Evolutionary conservation across 2,888 invertebrate species (phyloP), one percentile per base, ranked within the genome.

Genomic region (Cryptophagus acutangulus): DNA sequence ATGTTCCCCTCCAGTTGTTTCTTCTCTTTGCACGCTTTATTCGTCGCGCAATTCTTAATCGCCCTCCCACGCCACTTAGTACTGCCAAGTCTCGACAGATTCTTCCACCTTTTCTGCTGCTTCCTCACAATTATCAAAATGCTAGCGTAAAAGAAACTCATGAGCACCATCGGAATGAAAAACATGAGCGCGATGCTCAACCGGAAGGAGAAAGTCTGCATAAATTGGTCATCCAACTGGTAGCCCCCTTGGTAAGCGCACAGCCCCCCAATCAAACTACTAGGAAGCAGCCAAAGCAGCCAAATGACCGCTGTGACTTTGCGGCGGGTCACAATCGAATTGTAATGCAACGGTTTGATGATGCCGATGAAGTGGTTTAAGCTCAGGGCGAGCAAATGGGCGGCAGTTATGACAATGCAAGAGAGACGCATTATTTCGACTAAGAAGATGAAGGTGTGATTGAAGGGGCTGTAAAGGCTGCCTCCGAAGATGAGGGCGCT

Each of bases 291-390:
- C 82, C 82, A 82, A 26, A 80, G 64, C 3, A 74, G 45, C 25
- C 71, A 59, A 5, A 77, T 73, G 29, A 74, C 65, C 15, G 71
- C 58, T 34, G 69, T 68, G 1, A 75, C 74, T 46, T 72, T 74
- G 28, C 71, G 61, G 40, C 73, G 68, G 0, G 78, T 77, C 62
- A 79, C 71, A 24, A 75, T 75, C 9, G 76, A 72, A n/a, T 75
- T 72, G 59, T 81, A 80, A 51, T 78, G 79, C 5, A 82, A 69
- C 1, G 82, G 82, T 45, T 61, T 61, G 44, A 61, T 41, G 25
- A 80, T 79, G 12, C 82, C 82, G 26, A 81, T 67, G 66, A 81
- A 82, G 60, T 83, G 82, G 63, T 81, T 81, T 40, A 79, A 63
- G 17, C 81, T 79, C 17, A 83, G 65, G 1, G 77, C 76, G 24